Evolutionary conservation across 1,140 invertebrate species (phyloP).

Genomic region (Archivesica marissinica): DNA sequence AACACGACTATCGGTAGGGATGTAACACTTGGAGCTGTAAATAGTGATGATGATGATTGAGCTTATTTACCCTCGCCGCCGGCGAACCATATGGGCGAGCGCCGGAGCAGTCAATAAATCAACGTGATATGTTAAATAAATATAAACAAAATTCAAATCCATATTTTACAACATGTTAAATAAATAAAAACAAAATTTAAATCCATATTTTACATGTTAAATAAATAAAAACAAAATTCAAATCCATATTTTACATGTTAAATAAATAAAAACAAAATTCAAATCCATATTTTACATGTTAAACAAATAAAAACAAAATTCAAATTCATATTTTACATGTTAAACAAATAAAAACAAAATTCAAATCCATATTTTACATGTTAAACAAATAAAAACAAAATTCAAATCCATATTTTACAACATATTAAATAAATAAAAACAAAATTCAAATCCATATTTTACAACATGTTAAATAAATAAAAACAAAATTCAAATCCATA

Average conservation of each 20-base stretch:
- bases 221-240: background rate
- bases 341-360: no score
- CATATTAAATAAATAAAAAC: no score
- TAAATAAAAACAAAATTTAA: background rate
- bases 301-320: no score
- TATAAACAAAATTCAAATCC: background rate
- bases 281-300: no score
- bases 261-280: background rate
- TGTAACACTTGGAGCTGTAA: background rate
- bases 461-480: no score
- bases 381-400: no score
- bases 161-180: background rate
- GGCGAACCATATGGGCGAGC: no score
- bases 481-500: no score
- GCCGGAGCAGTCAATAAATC: background rate
- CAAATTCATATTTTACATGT: no score
- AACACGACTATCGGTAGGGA: background rate
- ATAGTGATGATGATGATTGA: background rate
- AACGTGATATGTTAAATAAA: conserved; percentile 1
- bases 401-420: no score
- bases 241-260: background rate
- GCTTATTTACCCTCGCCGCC: background rate
- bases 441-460: no score
- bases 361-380: no score
- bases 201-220: background rate